Percentiles rank a stretch among this genome's conserved stretches.
phyloP scores from a whole-genome alignment of 2,888 invertebrate genomes.

The Acanthosepion esculentum region DNA sequence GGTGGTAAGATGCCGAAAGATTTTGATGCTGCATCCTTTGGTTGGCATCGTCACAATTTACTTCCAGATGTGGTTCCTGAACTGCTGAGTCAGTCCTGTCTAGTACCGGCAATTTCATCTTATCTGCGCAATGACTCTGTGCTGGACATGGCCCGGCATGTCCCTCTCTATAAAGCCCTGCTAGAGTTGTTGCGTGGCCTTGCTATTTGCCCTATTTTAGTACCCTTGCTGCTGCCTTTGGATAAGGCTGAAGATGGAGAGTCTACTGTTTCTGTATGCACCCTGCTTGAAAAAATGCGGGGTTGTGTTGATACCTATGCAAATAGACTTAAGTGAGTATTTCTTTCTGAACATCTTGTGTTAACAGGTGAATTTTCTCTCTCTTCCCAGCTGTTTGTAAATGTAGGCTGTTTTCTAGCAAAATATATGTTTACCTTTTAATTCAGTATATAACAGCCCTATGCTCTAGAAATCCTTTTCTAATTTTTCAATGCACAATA shows the following conservation, averaged over 20 bases:
- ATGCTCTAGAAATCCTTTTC: no score
- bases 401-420: not conserved
- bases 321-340: conserved; percentile 75
- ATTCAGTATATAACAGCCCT: no score
- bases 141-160: conserved; percentile 96
- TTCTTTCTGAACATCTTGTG: not conserved
- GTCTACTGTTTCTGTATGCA: conserved; percentile 81
- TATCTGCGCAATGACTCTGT: conserved; percentile 96
- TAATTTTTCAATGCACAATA: no score
- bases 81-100: conserved; percentile 86
- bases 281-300: conserved; percentile 89
- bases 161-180: conserved; percentile 90
- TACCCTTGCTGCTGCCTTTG: conserved; percentile 79
- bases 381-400: not conserved
- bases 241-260: conserved; percentile 63
- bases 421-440: not conserved
- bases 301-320: conserved; percentile 93
- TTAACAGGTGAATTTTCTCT: not conserved
- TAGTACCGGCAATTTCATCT: conserved; percentile 90
- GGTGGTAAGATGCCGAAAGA: conserved; percentile 69
- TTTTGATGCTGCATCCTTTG: conserved; percentile 53
- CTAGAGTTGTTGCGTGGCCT: conserved; percentile 86
- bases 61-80: conserved; percentile 81
- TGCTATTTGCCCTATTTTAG: conserved; percentile 78
- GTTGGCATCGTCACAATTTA: conserved; percentile 51